These are phyloP conservation scores for Bergia puertoricense DNA, from an alignment of 92 coral and sea anemone species.

Conservation along the genomic window DNA sequence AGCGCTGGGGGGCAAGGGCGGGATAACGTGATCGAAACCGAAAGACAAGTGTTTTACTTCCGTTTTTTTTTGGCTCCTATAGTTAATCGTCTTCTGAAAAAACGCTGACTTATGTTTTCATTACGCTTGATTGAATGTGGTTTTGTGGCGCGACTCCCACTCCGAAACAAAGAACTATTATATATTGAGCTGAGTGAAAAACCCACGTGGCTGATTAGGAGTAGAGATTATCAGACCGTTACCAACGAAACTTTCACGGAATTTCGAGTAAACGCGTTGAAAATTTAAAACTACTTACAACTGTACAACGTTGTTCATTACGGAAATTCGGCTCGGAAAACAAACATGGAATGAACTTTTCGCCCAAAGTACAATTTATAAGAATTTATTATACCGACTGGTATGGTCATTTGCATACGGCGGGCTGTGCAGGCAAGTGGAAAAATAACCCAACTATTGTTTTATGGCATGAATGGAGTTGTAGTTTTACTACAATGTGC, in stretches of 20 bases:
- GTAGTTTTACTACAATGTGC: constrained; percentile 43
- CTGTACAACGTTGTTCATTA: constrained; percentile 24
- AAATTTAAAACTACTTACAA: not conserved
- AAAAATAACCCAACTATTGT: constrained; percentile 19
- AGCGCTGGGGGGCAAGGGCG: not conserved
- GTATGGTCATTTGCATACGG: constrained; percentile 34
- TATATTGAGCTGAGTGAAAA: not conserved
- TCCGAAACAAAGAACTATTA: constrained; percentile 26
- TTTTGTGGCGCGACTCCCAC: constrained; percentile 39
- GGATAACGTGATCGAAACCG: not conserved
- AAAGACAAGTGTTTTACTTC: not conserved
- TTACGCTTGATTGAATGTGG: constrained; percentile 38
- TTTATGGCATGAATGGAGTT: constrained; percentile 24
- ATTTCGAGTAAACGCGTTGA: constrained; percentile 6
- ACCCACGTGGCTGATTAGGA: constrained; percentile 28
- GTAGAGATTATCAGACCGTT: constrained; percentile 22
- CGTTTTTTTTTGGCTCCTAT: not conserved
- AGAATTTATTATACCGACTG: not conserved
- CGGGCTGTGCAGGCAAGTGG: constrained; percentile 29
- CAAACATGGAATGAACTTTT: constrained; percentile 16
- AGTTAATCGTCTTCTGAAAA: not conserved
- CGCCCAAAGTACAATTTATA: constrained; percentile 27
- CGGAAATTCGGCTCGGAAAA: not conserved
- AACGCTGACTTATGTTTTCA: constrained; percentile 17
- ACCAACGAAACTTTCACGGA: constrained; percentile 18